Evolutionary conservation across 2,888 invertebrate genomes (phyloP).

Genomic region (Chaetogeoica ovagalla): DNA sequence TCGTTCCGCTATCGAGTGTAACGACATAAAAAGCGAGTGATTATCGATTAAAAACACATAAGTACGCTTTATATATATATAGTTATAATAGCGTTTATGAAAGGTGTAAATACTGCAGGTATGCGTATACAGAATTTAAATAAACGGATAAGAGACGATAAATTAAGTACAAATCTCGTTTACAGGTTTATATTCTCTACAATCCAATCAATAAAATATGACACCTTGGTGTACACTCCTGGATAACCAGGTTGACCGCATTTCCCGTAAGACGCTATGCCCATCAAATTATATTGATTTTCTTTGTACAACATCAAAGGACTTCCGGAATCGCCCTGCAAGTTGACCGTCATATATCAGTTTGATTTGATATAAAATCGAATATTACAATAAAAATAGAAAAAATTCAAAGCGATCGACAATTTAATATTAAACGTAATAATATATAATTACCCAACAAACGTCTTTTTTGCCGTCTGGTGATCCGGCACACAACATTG

Average conservation of each 20-base stretch:
- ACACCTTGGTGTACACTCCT: conserved; percentile 24
- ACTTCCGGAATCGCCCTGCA: conserved; percentile 27
- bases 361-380: too few relatives aligned
- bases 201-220: conserved; percentile 16
- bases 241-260: conserved; percentile 10
- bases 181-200: neutral
- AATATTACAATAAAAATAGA: too few relatives aligned
- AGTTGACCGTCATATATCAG: neutral
- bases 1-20: too few relatives aligned
- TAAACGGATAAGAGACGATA: too few relatives aligned
- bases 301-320: conserved; percentile 11
- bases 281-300: conserved; percentile 7
- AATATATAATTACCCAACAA: conserved; percentile 25
- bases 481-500: conserved; percentile 49
- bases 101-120: too few relatives aligned
- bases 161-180: too few relatives aligned
- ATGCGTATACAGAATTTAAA: too few relatives aligned
- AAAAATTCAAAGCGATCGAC: too few relatives aligned
- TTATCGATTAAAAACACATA: too few relatives aligned
- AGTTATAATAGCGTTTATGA: too few relatives aligned
- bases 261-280: conserved; percentile 22
- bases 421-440: neutral
- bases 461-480: conserved; percentile 40
- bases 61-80: too few relatives aligned
- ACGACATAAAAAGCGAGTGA: too few relatives aligned